Conservation (phyloP, 2,888 invertebrate genomes). For the Blastobasis lacticolella region DNA sequence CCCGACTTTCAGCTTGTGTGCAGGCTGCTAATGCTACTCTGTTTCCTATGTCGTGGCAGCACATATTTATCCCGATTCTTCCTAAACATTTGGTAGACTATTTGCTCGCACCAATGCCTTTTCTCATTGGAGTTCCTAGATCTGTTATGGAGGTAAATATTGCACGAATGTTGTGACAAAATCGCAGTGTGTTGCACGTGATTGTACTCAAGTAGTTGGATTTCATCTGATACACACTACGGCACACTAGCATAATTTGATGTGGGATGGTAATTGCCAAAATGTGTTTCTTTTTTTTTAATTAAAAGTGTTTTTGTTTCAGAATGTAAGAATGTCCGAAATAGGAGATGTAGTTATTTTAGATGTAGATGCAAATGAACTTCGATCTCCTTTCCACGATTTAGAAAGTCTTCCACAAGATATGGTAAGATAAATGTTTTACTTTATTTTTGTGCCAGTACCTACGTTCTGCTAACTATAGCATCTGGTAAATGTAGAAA, state of each 20-base stretch:
- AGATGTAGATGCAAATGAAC: conserved; percentile 91
- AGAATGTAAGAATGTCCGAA: conserved; percentile 86
- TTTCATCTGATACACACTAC: too few species aligned
- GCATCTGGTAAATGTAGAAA: too few species aligned
- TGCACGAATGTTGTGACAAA: too few species aligned
- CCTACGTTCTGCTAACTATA: too few species aligned
- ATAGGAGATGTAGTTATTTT: conserved; percentile 95
- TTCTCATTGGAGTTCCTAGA: conserved; percentile 94
- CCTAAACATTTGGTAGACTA: conserved; percentile 93
- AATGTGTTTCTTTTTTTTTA: too few species aligned
- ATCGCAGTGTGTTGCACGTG: too few species aligned
- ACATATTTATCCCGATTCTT: conserved; percentile 96
- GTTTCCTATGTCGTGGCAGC: conserved; percentile 99
- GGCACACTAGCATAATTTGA: too few species aligned
- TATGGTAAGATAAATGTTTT: conserved; percentile 76
- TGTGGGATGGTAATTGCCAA: too few species aligned
- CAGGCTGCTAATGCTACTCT: conserved; percentile 96
- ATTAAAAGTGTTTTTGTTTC: conserved; percentile 31
- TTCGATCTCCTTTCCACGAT: conserved; percentile 93
- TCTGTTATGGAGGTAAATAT: conserved; percentile 81
- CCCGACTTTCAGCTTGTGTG: conserved; percentile 92
- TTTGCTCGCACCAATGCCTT: conserved; percentile 97
- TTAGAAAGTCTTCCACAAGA: conserved; percentile 91
- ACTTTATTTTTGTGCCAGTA: too few species aligned
- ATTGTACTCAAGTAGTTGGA: too few species aligned